A percentile compares a stretch with the other conserved stretches of the same genome.
Evolutionary conservation across 2,797 vertebrate species (phyloP).

Genomic region (Enteromius paludinosus): DNA sequence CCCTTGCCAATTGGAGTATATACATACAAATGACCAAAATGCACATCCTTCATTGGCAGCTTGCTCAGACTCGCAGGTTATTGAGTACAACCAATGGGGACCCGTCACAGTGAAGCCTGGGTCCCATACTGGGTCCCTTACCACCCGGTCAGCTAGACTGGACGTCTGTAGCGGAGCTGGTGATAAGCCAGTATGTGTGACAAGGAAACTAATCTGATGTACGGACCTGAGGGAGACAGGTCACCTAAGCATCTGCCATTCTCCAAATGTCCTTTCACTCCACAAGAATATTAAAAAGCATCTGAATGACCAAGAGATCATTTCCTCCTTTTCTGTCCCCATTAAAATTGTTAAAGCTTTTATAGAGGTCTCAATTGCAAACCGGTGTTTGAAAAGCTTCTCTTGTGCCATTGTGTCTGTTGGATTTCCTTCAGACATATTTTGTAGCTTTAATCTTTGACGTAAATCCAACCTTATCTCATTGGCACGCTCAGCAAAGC

Average conservation of each 20-base stretch:
- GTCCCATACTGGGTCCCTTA: background rate
- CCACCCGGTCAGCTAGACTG: constrained; percentile 54
- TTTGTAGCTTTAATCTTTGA: constrained; percentile 72
- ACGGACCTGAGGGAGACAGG: constrained; percentile 54
- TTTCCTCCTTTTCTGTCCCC: constrained; percentile 18
- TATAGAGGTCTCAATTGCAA: constrained; percentile 4
- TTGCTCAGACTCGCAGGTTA: constrained; percentile 5
- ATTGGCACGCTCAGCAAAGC: constrained; percentile 65
- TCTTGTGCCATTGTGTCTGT: constrained; percentile 52
- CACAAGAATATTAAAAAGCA: constrained; percentile 42
- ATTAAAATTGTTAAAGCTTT: constrained; percentile 38
- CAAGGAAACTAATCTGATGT: constrained; percentile 61
- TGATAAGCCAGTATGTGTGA: constrained; percentile 57
- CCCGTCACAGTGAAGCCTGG: background rate
- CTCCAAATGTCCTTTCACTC: constrained; percentile 60
- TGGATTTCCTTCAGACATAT: constrained; percentile 71
- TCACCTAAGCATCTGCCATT: constrained; percentile 59
- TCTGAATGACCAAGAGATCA: background rate
- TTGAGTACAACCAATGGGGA: constrained; percentile 8
- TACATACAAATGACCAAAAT: constrained; percentile 1
- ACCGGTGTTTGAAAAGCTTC: too few relatives aligned
- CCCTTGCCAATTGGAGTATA: constrained; percentile 4
- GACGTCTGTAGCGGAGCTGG: constrained; percentile 36
- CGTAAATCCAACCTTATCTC: constrained; percentile 73
- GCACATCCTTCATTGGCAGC: background rate